Evolutionary conservation across 2,113 vertebrate genomes (phyloP).

Genomic region (Semicossyphus pulcher): DNA sequence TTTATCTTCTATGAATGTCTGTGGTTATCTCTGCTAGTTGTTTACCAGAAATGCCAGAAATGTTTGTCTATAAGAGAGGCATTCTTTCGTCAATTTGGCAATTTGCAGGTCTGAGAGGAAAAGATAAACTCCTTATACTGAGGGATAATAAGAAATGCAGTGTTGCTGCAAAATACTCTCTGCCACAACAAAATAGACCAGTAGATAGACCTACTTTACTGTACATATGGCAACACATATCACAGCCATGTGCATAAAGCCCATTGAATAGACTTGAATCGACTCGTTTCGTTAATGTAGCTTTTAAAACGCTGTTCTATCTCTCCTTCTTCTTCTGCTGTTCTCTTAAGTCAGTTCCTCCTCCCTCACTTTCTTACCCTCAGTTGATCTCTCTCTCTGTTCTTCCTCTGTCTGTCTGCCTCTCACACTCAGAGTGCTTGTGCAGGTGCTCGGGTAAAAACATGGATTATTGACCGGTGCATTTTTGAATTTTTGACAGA

Average conservation of each 20-base stretch:
- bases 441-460: constrained; percentile 44
- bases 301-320: not conserved
- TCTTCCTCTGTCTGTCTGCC: constrained; percentile 10
- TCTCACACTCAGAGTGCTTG: constrained; percentile 14
- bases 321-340: not conserved
- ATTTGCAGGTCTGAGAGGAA: too few relatives aligned
- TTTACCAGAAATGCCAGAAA: too few relatives aligned
- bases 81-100: too few relatives aligned
- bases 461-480: constrained; percentile 65
- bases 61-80: too few relatives aligned
- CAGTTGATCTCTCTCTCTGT: constrained; percentile 25
- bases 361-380: constrained; percentile 23
- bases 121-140: too few relatives aligned
- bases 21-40: too few relatives aligned
- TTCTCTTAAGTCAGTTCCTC: not conserved
- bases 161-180: too few relatives aligned
- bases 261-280: not conserved
- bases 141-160: too few relatives aligned
- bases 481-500: constrained; percentile 66
- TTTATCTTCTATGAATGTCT: too few relatives aligned
- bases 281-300: not conserved
- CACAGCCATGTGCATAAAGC: not conserved
- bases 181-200: too few relatives aligned
- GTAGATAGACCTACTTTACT: too few relatives aligned
- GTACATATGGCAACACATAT: too few relatives aligned